Conservation (phyloP, 2,888 invertebrate species). For the Phortica magna region DNA sequence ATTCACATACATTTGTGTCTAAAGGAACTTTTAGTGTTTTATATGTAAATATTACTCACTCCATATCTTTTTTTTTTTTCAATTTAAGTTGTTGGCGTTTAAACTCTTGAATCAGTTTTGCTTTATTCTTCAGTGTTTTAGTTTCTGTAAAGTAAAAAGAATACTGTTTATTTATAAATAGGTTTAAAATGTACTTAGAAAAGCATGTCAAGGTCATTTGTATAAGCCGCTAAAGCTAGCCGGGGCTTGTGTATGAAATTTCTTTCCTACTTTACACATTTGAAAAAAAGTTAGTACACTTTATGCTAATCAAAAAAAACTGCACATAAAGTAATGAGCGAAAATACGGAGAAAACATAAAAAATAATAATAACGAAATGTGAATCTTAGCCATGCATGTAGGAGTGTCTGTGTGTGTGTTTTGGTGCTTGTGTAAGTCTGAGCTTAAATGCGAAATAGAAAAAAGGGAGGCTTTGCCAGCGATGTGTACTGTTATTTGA, state of each 20-base stretch:
- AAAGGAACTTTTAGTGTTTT: slow-evolving; percentile 35
- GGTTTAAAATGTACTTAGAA: background rate
- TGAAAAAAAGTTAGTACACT: background rate
- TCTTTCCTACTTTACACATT: background rate
- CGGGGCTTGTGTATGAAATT: slow-evolving; percentile 7
- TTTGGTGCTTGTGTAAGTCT: background rate
- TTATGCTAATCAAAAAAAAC: too few relatives aligned
- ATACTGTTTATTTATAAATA: background rate
- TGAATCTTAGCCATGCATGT: background rate
- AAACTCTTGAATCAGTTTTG: background rate
- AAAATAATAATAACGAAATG: background rate
- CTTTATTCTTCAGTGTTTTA: background rate
- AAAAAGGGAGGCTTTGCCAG: background rate
- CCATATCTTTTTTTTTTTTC: slow-evolving; percentile 54
- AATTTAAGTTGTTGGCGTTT: slow-evolving; percentile 18
- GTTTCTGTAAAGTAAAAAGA: background rate
- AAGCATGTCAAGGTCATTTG: slow-evolving; percentile 11
- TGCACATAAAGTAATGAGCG: background rate
- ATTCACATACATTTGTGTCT: slow-evolving; percentile 29
- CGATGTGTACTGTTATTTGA: slow-evolving; percentile 41
- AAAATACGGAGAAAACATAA: background rate
- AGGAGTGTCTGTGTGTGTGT: background rate
- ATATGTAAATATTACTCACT: slow-evolving; percentile 36
- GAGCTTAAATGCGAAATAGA: background rate
- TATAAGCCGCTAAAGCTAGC: slow-evolving; percentile 5